Base-by-base conservation (phyloP, 2,888 invertebrate species). In the Dryomyza anilis region DNA sequence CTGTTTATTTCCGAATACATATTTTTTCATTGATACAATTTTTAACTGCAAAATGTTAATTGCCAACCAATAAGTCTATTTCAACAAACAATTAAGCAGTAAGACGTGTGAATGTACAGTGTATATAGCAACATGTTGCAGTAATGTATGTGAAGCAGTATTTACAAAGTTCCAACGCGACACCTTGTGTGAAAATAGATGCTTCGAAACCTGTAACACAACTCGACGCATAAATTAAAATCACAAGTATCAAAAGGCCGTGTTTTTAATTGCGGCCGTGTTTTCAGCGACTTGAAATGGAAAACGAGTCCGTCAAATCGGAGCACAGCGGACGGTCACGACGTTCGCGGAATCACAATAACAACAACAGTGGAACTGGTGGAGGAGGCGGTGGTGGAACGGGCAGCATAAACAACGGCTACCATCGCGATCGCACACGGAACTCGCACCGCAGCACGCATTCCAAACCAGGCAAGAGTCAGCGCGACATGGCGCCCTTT, bases 291-390 rank as follows among this genome's bases (percentile, higher is more conserved):
- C 12, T 59, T 72, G 74, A 85, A 83, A 95, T 95, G 94, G 96
- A 96, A 87, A 94, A 94, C 77, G 96, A 96, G 62, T 95, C 95
- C 76, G 91, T 96, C 77, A 91, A 95, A 81, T 96, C 96, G 63
- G 95, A 95, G 85, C 89, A 94, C 79, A 95, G 95, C 85, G 90
- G 93, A 79, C 89, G 93, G 78, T 91, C 90, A 59, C 86, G 90
- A 81, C 87, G 90, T 68, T 90, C 90, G 71, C 87, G 90, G 45
- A 85, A 85, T 74, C 87, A 90, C 73, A 82, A 79, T 58, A 80
- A 78, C 67, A 80, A 79, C 63, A 77, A 70, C 43, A 74, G 69
- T 59, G 72, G 67, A 29, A 71, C 70, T 7, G 73, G 71, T 1
- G 76, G 68, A 12, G 61, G 68, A 23, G 62, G 67, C 53, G 70